Conservation (phyloP, 2,888 invertebrate species). For the Parnassius smintheus region DNA sequence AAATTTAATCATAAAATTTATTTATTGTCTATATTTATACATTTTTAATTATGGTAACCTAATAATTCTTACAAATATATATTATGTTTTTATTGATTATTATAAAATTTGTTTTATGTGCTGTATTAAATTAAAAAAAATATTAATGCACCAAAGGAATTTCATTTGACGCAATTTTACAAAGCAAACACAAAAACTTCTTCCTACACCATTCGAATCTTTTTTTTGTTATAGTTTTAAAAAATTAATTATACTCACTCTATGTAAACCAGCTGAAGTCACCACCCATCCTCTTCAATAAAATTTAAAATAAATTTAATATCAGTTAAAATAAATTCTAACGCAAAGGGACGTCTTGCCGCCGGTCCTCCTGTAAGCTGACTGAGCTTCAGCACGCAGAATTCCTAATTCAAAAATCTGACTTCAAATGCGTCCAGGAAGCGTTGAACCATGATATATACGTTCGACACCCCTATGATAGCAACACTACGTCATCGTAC, state of each 20-base stretch:
- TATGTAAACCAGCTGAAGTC: conserved; percentile 5
- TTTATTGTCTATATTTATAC: too few species aligned
- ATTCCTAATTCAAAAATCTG: conserved; percentile 42
- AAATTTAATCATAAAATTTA: too few species aligned
- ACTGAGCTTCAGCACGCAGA: conserved; percentile 39
- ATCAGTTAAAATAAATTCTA: conserved; percentile 19
- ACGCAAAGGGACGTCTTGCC: conserved; percentile 36
- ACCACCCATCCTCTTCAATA: conserved; percentile 12
- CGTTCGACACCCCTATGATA: conserved; percentile 46
- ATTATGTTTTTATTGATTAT: too few species aligned
- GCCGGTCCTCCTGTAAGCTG: conserved; percentile 41
- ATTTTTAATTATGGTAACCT: too few species aligned
- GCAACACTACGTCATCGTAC: conserved; percentile 34
- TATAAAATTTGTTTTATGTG: too few species aligned
- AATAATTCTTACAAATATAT: too few species aligned
- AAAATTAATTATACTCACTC: conserved; percentile 12
- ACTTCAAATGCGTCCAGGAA: conserved; percentile 44
- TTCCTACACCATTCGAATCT: too few species aligned
- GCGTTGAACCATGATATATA: conserved; percentile 50
- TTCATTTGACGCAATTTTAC: too few species aligned
- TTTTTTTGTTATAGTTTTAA: too few species aligned
- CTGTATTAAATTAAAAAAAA: too few species aligned
- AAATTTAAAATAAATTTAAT: conserved; percentile 9
- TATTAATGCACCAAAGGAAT: too few species aligned
- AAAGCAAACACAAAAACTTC: too few species aligned